Evolutionary conservation across 2,888 invertebrate genomes (phyloP), one percentile per base, ranked within the genome.

Genomic region (Euplagia quadripunctaria): DNA sequence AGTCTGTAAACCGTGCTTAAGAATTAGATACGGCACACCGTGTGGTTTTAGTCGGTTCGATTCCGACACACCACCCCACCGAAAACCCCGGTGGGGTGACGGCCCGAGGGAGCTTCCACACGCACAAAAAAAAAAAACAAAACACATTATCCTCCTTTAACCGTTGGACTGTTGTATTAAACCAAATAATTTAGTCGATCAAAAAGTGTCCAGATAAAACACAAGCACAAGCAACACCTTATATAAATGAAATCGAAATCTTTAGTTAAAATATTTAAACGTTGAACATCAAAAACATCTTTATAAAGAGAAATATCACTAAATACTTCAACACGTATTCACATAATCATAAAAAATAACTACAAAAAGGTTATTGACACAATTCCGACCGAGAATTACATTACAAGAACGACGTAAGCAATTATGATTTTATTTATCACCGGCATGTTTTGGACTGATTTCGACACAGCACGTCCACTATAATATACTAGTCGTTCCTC

Each of bases 311-410:
- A 71, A 41, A 68, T 61, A 46, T 64, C 65, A 72, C 65, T 65
- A 63, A 75, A 75, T 17, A 72, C 65, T 46, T 75, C 75, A 69
- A 41, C 71, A 66, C 69, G 69, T 75, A 69, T 31, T 52, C 65
- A 66, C 65, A 51, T 74, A 73, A 73, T 68, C 64, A 74, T 75
- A 72, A 79, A 77, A 77, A 75, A 72, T 72, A 61, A 76, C 73
- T 79, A 81, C 71, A 78, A 82, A 78, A 79, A 83, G 78, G 79
- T 82, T 84, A 82, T 78, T 74, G 80, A 80, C 82, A 79, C 74
- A 78, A 75, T 82, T 79, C 69, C 69, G 68, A 73, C 63, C 75
- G 73, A 71, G 74, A 74, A 72, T 79, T 71, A 75, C 77, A 74
- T 80, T 74, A 80, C 64, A 64, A 82, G 76, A 79, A 80, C 74